phyloP scores from a whole-genome alignment of 2,888 invertebrate genomes.

The Dasypogon diadema region DNA sequence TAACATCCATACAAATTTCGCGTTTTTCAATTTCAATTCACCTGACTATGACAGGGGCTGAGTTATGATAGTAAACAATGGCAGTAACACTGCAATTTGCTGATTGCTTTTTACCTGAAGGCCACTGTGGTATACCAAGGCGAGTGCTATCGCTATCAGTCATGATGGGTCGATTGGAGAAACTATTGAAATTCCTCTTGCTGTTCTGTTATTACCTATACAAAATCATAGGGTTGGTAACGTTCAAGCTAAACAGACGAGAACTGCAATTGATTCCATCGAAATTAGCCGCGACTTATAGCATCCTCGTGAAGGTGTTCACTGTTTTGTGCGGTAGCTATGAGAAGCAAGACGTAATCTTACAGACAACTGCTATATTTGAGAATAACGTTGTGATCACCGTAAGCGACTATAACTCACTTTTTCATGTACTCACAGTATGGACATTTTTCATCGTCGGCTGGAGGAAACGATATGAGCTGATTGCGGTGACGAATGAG shows the following conservation, averaged over 20 bases:
- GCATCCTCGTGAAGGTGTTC: neutral
- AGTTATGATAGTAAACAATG: too few species aligned
- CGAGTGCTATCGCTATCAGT: too few species aligned
- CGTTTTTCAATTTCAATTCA: too few species aligned
- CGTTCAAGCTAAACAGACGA: neutral
- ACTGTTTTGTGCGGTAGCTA: neutral
- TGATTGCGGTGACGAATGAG: neutral
- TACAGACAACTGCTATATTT: neutral
- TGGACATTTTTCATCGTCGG: neutral
- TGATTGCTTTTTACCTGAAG: too few species aligned
- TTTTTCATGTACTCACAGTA: neutral
- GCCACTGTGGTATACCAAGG: too few species aligned
- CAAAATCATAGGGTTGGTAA: neutral
- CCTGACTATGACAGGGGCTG: too few species aligned
- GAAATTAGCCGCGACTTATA: neutral
- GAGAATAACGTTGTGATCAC: neutral
- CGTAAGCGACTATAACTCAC: neutral
- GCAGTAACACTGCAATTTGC: too few species aligned
- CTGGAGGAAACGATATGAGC: neutral
- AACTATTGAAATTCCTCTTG: neutral
- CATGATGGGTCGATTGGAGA: neutral
- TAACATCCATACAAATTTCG: too few species aligned
- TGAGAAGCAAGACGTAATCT: neutral
- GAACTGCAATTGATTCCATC: neutral
- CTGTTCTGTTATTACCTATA: neutral